Evolutionary conservation across 2,888 invertebrate species (phyloP), one percentile per base, ranked within the genome.

Genomic region (Deladenus siricidicola): DNA sequence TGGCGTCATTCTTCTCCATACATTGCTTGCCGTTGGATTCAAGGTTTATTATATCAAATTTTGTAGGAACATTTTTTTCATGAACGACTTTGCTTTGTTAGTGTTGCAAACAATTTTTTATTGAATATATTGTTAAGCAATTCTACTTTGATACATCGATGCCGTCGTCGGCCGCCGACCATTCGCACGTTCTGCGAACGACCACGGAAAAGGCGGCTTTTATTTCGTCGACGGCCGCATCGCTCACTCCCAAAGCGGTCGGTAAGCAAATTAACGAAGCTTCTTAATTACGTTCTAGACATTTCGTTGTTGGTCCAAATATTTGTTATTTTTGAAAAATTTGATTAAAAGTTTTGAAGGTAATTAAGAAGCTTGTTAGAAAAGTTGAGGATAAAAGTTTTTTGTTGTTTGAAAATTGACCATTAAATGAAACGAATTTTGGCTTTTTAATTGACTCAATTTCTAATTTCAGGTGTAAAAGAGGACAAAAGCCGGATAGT

Each of bases 1-100:
- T 50, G 84, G 85, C 28, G 87, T 92, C 51, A 79, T 89, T 52
- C 82, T 85, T 21, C 85, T 88, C 65, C 92, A 93, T 80, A 85
- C 89, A 53, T 79, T 89, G 21, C 80, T 93, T 29, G 90, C 90
- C 1, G 85, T 87, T 29, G 89, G 90, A 14, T 91, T 92, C 78
- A 88, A 89, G 87, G 83, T 3, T 1, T 3, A 26, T 8, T 17
- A 19, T 14, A 21, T 4, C 49, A 3, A 26, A 26, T 49, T 19
- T 14, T 21, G n/a, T 49, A 4, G 10, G 23, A 45, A 45, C 19
- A 17, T 45, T 45, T 17, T 24, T 45, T n/a, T n/a, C n/a, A n/a
- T n/a, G n/a, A n/a, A n/a, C n/a, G n/a, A 45, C 24, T 45, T 1
- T 42, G 10, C n/a, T 42, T 42, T 17, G 10, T 42, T 17, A 42